Evolutionary conservation across 2,113 vertebrate genomes (phyloP), one percentile per base, ranked within the genome.

Genomic region (Dipodomys stephensi): DNA sequence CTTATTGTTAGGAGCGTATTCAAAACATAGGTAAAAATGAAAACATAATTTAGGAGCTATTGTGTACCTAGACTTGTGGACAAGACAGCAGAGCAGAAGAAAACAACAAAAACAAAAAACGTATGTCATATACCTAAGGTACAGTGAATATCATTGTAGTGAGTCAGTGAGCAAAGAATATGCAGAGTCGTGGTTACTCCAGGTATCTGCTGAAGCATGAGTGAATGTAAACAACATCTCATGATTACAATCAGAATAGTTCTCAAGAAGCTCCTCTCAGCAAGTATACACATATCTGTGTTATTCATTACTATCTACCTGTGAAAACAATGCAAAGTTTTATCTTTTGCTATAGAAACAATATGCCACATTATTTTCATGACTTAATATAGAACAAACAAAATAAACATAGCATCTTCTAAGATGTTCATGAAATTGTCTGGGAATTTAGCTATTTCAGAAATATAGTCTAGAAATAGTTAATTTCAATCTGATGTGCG

Each of bases 391-490:
- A 28, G 46, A 96, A 93, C 32, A 92, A 53, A 87, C n/a, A 95
- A 96, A 60, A 87, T 77, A 74, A 71, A 57, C 25, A 95, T 6
- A 32, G 7, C 68, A 88, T 83, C 19, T 19, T 30, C 95, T 28
- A 60, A 30, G 83, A n/a, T 74, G 1, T 62, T 18, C 44, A 65
- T 53, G 53, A 49, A 94, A 84, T 71, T 49, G 68, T 30, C 80
- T 84, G 82, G 13, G 32, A 39, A 81, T 87, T 92, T 57, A 77
- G 57, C 84, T 95, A 18, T 97, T 95, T 95, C 23, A 49, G 73
- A 18, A 93, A 74, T 46, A 46, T 10, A 49, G 35, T 22, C 74
- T 81, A 78, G 64, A 91, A 96, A 96, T 1, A 80, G 30, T 67
- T 84, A 1, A 46, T 95, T 97, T 94, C 79, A 90, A 10, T 39